phyloP scores from a whole-genome alignment of 2,113 vertebrate species.

The Dromiciops gliroides region DNA sequence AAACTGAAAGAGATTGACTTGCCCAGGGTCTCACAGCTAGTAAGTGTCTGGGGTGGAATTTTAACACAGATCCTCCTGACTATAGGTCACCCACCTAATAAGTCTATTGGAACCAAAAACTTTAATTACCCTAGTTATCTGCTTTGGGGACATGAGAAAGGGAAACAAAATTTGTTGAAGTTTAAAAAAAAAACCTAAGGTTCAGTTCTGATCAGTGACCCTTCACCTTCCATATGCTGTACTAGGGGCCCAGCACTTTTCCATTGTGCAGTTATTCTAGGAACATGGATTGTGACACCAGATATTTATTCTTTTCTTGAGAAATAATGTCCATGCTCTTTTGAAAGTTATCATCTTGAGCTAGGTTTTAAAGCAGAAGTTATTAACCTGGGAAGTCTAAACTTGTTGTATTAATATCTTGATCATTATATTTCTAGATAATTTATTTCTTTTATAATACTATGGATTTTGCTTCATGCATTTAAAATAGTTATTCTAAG shows the following conservation, averaged over 20 bases:
- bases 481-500: neutral
- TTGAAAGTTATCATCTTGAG: neutral
- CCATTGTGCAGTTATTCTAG: neutral
- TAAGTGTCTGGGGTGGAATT: neutral
- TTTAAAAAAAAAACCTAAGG: neutral
- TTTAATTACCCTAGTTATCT: neutral
- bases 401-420: neutral
- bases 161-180: neutral
- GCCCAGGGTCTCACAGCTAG: neutral
- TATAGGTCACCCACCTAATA: neutral
- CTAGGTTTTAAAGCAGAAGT: neutral
- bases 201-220: neutral
- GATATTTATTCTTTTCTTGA: neutral
- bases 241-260: neutral
- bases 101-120: neutral
- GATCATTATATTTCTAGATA: neutral
- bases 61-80: neutral
- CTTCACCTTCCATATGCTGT: neutral
- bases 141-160: neutral
- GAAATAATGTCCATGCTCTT: neutral
- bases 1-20: neutral
- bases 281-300: neutral
- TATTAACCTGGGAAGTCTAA: neutral
- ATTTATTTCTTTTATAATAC: neutral
- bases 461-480: neutral